Evolutionary conservation across 2,113 vertebrate genomes (phyloP).

Genomic region (Silurus meridionalis): DNA sequence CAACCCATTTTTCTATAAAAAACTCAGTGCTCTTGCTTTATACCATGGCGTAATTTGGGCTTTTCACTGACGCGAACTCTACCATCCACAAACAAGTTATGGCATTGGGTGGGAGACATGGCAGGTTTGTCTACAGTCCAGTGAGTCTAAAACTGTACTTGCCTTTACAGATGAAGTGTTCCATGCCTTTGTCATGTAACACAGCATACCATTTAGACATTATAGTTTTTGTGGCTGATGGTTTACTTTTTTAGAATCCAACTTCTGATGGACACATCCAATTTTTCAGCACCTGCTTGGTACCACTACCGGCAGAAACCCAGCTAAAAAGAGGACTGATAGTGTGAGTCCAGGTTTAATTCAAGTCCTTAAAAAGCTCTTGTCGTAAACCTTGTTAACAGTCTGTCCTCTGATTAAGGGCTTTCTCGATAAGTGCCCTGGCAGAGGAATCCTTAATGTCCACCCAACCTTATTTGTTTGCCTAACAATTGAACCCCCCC

Average conservation of each 20-base stretch:
- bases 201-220: slow-evolving; percentile 55
- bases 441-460: not conserved
- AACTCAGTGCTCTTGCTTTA: slow-evolving; percentile 12
- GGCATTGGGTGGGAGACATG: slow-evolving; percentile 47
- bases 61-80: slow-evolving; percentile 12
- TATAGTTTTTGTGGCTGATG: not conserved
- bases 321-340: not conserved
- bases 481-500: not conserved
- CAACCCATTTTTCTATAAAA: slow-evolving; percentile 28
- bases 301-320: not conserved
- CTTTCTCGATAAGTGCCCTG: not conserved
- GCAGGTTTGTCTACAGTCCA: slow-evolving; percentile 66
- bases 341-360: slow-evolving; percentile 10
- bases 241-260: not conserved
- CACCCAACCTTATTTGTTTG: not conserved
- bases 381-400: not conserved
- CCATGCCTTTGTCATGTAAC: slow-evolving; percentile 60
- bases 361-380: not conserved
- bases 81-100: slow-evolving; percentile 54
- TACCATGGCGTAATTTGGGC: slow-evolving; percentile 26
- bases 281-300: not conserved
- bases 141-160: slow-evolving; percentile 43
- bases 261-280: not conserved
- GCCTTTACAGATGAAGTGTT: slow-evolving; percentile 64
- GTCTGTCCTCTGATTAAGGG: not conserved